A percentile compares a stretch with the other conserved stretches of the same genome.
Evolutionary conservation across 2,797 vertebrate species (phyloP).

Genomic region (Pristis pectinata): DNA sequence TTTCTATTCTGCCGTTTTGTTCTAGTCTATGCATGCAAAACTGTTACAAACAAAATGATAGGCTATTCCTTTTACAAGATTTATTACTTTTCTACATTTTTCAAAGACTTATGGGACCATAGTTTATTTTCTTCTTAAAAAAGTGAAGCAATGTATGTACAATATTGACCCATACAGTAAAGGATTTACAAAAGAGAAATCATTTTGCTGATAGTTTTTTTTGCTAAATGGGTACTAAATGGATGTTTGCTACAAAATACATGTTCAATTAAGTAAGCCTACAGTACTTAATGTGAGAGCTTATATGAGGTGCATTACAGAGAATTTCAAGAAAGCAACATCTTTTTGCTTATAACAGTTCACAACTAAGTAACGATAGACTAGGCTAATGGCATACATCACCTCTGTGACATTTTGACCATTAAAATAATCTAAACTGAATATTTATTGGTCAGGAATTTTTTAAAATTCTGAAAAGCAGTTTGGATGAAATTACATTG

Average conservation of each 20-base stretch:
- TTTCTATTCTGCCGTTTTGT: constrained; percentile 37
- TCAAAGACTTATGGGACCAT: constrained; percentile 19
- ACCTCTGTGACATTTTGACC: not conserved
- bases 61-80: constrained; percentile 28
- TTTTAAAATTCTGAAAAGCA: not conserved
- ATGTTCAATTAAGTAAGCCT: constrained; percentile 1
- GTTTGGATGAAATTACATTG: not conserved
- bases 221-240: constrained; percentile 16
- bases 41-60: constrained; percentile 37
- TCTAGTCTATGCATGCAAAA: constrained; percentile 38
- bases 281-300: not conserved
- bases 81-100: constrained; percentile 31
- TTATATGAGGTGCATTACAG: constrained; percentile 5
- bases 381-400: not conserved
- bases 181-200: constrained; percentile 27
- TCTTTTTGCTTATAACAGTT: constrained; percentile 10
- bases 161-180: constrained; percentile 12
- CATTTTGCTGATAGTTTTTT: constrained; percentile 2
- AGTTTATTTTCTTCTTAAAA: not conserved
- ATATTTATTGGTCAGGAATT: not conserved
- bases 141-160: constrained; percentile 31
- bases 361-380: not conserved
- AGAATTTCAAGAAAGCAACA: constrained; percentile 7
- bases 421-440: not conserved
- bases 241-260: constrained; percentile 11